Evolutionary conservation across 2,888 invertebrate genomes (phyloP).

Genomic region (Synanthedon vespiformis): DNA sequence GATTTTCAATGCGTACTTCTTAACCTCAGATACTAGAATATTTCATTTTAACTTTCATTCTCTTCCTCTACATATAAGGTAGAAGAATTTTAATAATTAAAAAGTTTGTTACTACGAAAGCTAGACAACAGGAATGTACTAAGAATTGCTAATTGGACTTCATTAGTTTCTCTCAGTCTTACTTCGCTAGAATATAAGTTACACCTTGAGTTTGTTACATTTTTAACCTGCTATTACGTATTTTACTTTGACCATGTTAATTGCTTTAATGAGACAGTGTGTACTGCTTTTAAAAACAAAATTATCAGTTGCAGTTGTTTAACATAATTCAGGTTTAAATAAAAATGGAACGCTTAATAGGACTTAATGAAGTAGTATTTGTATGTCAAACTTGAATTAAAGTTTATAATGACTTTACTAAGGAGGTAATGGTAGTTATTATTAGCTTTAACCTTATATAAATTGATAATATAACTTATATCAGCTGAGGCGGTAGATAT

Average conservation of each 20-base stretch:
- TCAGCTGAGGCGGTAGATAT: no score
- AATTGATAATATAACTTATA: no score
- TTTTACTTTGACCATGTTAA: slow-evolving; percentile 4
- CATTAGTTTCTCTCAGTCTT: background rate
- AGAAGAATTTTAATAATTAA: no score
- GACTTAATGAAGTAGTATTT: background rate
- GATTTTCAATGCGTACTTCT: no score
- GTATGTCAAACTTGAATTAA: background rate
- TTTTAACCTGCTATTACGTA: slow-evolving; percentile 7
- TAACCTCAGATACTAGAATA: no score
- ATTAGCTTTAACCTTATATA: no score
- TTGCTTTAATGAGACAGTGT: slow-evolving; percentile 5
- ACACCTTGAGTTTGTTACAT: slow-evolving; percentile 2
- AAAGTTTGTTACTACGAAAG: no score
- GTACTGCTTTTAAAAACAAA: slow-evolving; percentile 2
- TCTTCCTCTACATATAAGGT: no score
- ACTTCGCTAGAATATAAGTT: background rate
- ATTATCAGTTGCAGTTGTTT: slow-evolving; percentile 4
- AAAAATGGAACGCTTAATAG: background rate
- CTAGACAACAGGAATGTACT: no score
- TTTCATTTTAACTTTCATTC: no score
- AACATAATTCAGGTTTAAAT: background rate
- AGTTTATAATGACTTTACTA: background rate
- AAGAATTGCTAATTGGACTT: no score
- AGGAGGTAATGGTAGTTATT: background rate